Evolutionary conservation across 2,888 invertebrate genomes (phyloP), one percentile per base, ranked within the genome.

Genomic region (Falcaria lacertinaria): DNA sequence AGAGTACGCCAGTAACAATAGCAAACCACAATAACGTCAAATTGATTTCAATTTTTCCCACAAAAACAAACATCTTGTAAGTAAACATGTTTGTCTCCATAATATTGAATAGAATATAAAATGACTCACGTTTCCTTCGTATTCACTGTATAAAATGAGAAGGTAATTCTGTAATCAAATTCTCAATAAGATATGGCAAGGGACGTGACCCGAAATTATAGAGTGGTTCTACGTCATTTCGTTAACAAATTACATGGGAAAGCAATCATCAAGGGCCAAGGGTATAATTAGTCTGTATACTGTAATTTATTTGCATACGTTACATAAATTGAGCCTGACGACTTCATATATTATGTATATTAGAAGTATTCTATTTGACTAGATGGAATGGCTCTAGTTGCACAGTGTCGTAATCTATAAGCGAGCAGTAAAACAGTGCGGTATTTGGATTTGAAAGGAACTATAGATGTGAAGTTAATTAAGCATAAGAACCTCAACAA

Each of bases 81-180:
- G 19, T 4, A 78, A 81, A 80, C 79, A 81, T 81, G 81, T 82
- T 80, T 82, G 76, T 74, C 58, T 64, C 53, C 46, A 49, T 52
- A 45, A 52, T 44, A 51, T 51, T 48, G 63, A 46, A 48, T 54
- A 43, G 67, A 66, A 67, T 69, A 63, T 58, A 58, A 66, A 64
- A 61, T 50, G 22, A 25, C 16, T 15, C 11, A 15, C 25, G 22
- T 37, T 14, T 22, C 5, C 33, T 15, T 1, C 7, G 17, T 39
- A 32, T 39, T 39, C 39, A 39, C 25, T 32, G 33, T 33, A 39
- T 32, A 32, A 32, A 32, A 36, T 4, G 22, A 22, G 8, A 15
- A 15, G 22, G 37, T 14, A 22, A 37, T 36, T 36, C 19, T 22
- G 22, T 37, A 37, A 37, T 48, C 44, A 48, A 48, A 46, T 44